Conservation (phyloP, 2,113 vertebrate genomes). For the Osmerus eperlanus region DNA sequence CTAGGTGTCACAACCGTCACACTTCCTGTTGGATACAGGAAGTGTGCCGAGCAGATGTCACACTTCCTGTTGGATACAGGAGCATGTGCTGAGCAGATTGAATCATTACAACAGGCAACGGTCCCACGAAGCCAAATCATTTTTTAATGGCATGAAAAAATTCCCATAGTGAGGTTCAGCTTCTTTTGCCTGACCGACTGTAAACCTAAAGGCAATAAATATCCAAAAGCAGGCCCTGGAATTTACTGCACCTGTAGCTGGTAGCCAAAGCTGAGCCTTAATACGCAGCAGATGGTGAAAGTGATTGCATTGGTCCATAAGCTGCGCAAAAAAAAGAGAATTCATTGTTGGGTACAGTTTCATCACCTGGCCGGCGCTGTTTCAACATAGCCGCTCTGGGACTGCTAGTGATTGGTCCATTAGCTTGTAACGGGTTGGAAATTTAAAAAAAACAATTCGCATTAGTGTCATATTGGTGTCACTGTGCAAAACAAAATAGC, state of each 20-base stretch:
- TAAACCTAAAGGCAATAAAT: constrained; percentile 72
- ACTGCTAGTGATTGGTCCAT: constrained; percentile 38
- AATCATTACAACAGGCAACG: constrained; percentile 34
- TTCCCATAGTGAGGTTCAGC: constrained; percentile 50
- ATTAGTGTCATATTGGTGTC: constrained; percentile 44
- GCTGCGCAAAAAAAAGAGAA: constrained; percentile 26
- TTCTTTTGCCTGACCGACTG: constrained; percentile 42
- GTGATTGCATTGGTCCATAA: constrained; percentile 38
- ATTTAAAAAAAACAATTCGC: constrained; percentile 51
- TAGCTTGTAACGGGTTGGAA: constrained; percentile 34
- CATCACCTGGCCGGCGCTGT: constrained; percentile 46
- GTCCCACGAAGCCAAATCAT: constrained; percentile 52
- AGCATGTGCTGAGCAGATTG: constrained; percentile 49
- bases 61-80: constrained; percentile 1
- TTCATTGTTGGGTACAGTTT: constrained; percentile 59
- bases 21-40: not conserved
- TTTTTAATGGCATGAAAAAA: constrained; percentile 60
- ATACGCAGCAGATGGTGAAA: constrained; percentile 69
- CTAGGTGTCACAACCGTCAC: constrained; percentile 9
- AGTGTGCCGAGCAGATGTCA: not conserved
- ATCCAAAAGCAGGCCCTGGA: constrained; percentile 60
- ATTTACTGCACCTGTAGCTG: constrained; percentile 77
- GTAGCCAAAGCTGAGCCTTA: constrained; percentile 50
- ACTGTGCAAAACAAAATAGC: constrained; percentile 48
- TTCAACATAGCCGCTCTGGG: constrained; percentile 13